Percentiles rank a stretch among this genome's conserved stretches.
These are phyloP conservation scores for Phoebastria nigripes DNA, from an alignment of 2,797 vertebrate genomes.

Conservation along the genomic window DNA sequence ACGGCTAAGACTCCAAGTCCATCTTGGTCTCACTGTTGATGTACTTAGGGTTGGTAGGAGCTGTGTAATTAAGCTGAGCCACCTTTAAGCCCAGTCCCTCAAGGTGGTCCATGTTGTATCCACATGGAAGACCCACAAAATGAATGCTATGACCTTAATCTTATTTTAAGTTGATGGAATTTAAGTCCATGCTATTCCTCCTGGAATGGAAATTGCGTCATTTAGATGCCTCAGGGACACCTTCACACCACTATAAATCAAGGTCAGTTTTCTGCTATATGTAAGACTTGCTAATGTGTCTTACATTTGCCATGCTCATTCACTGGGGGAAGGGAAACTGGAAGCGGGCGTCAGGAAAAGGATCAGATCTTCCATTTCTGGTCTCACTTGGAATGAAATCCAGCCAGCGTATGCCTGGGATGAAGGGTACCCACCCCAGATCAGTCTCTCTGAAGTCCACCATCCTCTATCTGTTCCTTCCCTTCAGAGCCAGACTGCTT, in stretches of 20 bases:
- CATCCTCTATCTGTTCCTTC: background rate
- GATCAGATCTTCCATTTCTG: background rate
- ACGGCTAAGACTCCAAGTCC: background rate
- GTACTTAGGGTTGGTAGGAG: background rate
- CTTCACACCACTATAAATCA: background rate
- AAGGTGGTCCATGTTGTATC: background rate
- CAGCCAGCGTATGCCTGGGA: background rate
- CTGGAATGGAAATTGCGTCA: background rate
- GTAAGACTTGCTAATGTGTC: background rate
- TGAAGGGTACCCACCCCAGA: background rate
- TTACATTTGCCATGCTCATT: background rate
- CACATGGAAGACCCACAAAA: background rate
- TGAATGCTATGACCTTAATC: background rate
- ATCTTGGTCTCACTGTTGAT: background rate
- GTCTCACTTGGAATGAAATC: background rate
- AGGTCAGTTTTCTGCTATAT: background rate
- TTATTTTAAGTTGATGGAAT: background rate
- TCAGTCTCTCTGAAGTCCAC: background rate
- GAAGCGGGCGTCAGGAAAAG: background rate
- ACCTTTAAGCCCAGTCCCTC: background rate
- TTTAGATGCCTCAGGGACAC: background rate
- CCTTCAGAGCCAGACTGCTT: background rate
- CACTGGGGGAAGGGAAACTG: background rate
- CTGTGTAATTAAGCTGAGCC: background rate
- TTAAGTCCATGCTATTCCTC: background rate